phyloP scores from a whole-genome alignment of 2,888 invertebrate genomes.

The Caenorhabditis wallacei region DNA sequence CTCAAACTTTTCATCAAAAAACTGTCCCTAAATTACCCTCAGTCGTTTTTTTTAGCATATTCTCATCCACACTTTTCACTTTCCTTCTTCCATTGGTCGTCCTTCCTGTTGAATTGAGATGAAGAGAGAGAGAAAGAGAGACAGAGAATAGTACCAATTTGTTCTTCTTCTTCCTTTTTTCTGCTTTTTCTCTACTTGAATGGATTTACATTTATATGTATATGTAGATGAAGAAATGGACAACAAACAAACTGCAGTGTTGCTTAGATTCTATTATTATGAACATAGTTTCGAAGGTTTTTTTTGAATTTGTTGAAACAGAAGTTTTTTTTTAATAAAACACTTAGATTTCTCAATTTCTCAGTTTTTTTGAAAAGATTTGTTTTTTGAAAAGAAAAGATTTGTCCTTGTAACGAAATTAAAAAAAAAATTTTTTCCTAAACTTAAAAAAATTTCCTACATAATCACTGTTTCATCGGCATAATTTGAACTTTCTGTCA shows the following conservation, averaged over 20 bases:
- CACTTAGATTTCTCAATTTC: too few relatives aligned
- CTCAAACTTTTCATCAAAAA: background rate
- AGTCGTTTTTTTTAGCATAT: background rate
- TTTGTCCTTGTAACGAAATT: too few relatives aligned
- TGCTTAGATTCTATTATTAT: too few relatives aligned
- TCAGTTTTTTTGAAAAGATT: too few relatives aligned
- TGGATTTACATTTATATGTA: slow-evolving; percentile 4
- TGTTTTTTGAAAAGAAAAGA: too few relatives aligned
- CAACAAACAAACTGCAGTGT: slow-evolving; percentile 7
- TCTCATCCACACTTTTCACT: slow-evolving; percentile 45
- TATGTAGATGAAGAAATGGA: background rate
- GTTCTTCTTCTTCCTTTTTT: slow-evolving; percentile 29
- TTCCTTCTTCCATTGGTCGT: slow-evolving; percentile 20
- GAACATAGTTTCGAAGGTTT: too few relatives aligned
- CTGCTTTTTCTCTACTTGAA: slow-evolving; percentile 21
- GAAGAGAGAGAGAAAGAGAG: slow-evolving; percentile 1
- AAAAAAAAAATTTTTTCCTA: too few relatives aligned
- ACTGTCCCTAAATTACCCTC: slow-evolving; percentile 9
- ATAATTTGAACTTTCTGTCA: too few relatives aligned
- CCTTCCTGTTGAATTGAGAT: background rate
- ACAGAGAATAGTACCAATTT: slow-evolving; percentile 43
- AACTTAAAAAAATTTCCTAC: too few relatives aligned
- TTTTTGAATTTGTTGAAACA: too few relatives aligned
- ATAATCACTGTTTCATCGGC: too few relatives aligned
- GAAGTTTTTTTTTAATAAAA: too few relatives aligned